Evolutionary conservation across 1,140 invertebrate species (phyloP), one percentile per base, ranked within the genome.

Genomic region (Frieseomelitta varia): DNA sequence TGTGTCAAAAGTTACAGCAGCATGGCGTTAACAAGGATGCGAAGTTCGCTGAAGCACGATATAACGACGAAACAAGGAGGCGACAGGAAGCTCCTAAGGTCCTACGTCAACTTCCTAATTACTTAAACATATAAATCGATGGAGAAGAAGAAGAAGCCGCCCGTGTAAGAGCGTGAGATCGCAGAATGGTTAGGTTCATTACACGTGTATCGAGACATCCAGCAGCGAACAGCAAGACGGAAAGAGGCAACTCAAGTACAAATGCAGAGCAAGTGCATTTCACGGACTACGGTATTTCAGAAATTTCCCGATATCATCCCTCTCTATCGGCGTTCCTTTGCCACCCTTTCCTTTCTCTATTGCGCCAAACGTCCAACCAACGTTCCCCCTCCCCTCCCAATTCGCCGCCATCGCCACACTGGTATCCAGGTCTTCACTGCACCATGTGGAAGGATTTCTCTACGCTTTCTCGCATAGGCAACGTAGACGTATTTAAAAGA

Each of bases 231-330:
- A 83, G 68, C 47, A 72, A 69, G 73, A 67, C 53, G 39, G 79
- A 55, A 39, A 75, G 67, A 65, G 83, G 73, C 74, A 73, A 69
- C 74, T 67, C 27, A 30, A 67, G 67, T 87, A 90, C 85, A 84
- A 90, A 90, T 89, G 88, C 85, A 79, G 81, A 87, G 79, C 82
- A 84, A 90, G 88, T 90, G 88, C 88, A 90, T 90, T 89, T 90
- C 85, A 87, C 85, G 81, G 85, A 79, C 79, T 79, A 87, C 58
- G 88, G 88, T 90, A 90, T 90, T 87, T 90, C 82, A 90, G 88
- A 90, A 90, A 90, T 90, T 90, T 85, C 85, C 79, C 88, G 88
- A 89, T 90, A 89, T 72, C 79, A 39, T 68, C 71, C 79, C 71
- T 76, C 71, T 84, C 85, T 72, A 79, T 85, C 81, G 58, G 24